Percentiles rank a stretch among this genome's conserved stretches.
Conservation (phyloP, 2,888 invertebrate genomes). For the Notocelia uddmanniana region DNA sequence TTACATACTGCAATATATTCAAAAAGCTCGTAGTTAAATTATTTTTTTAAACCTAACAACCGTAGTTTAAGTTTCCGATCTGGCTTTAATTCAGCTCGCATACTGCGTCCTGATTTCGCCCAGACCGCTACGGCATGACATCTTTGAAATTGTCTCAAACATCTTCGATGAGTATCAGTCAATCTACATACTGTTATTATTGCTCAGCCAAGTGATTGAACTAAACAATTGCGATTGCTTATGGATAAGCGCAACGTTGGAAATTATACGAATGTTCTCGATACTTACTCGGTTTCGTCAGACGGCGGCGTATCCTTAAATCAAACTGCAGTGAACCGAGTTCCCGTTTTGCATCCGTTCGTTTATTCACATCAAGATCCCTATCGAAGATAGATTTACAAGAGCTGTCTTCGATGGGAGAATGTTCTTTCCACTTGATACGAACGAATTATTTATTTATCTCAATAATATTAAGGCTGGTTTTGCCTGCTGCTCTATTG, state of each 20-base stretch:
- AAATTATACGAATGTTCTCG: constrained; percentile 63
- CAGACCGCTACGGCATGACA: constrained; percentile 11
- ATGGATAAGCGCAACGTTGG: constrained; percentile 66
- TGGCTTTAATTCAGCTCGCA: constrained; percentile 19
- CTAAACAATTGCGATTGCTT: constrained; percentile 74
- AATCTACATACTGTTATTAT: constrained; percentile 57
- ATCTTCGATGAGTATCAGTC: constrained; percentile 58
- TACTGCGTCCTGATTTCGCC: constrained; percentile 4
- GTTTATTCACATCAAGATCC: constrained; percentile 82
- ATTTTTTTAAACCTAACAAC: neutral
- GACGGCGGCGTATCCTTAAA: constrained; percentile 75
- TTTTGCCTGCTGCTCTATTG: constrained; percentile 50
- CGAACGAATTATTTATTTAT: constrained; percentile 76
- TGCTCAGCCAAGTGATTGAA: constrained; percentile 60
- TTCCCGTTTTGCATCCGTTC: constrained; percentile 84
- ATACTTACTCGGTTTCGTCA: constrained; percentile 60
- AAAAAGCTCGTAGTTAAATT: neutral
- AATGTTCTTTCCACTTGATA: constrained; percentile 70
- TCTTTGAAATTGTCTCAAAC: constrained; percentile 49
- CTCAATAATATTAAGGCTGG: constrained; percentile 59
- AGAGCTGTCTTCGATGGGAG: constrained; percentile 75
- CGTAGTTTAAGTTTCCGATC: no score
- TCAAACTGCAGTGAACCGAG: constrained; percentile 69
- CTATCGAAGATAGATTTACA: constrained; percentile 85
- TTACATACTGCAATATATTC: neutral